Evolutionary conservation across 2,888 invertebrate species (phyloP).

Genomic region (Eurytoma adleriae): DNA sequence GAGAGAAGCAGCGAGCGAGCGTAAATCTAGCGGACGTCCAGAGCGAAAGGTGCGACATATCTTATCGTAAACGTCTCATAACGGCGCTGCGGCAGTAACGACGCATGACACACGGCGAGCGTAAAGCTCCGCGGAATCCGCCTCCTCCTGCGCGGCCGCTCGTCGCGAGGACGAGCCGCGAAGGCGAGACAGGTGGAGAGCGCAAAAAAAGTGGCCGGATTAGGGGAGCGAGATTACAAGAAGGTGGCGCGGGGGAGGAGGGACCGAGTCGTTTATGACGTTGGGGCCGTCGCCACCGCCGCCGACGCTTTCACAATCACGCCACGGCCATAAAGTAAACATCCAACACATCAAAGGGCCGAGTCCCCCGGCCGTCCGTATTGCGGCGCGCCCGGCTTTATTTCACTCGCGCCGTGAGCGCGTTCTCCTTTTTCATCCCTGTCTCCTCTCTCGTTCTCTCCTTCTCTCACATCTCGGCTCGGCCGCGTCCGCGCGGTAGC

Average conservation of each 20-base stretch:
- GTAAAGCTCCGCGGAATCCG: slow-evolving; percentile 61
- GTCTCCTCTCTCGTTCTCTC: slow-evolving; percentile 48
- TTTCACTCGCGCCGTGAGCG: slow-evolving; percentile 12
- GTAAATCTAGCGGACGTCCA: slow-evolving; percentile 69
- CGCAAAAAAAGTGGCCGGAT: slow-evolving; percentile 17
- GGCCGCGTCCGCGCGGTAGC: neutral
- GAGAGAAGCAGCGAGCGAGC: slow-evolving; percentile 6
- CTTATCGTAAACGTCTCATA: slow-evolving; percentile 75
- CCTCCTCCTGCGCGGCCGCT: neutral
- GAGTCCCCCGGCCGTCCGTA: slow-evolving; percentile 40
- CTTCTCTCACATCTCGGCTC: slow-evolving; percentile 34
- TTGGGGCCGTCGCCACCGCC: slow-evolving; percentile 58
- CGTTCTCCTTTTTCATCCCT: slow-evolving; percentile 13
- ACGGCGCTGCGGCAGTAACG: slow-evolving; percentile 70
- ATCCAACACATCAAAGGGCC: slow-evolving; percentile 65
- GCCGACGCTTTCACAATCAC: slow-evolving; percentile 65
- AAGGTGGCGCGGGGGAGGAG: slow-evolving; percentile 1
- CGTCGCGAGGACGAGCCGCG: slow-evolving; percentile 38
- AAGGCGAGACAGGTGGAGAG: slow-evolving; percentile 14
- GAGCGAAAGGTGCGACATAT: slow-evolving; percentile 71
- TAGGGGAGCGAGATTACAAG: slow-evolving; percentile 34
- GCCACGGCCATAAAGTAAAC: slow-evolving; percentile 67
- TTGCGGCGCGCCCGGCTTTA: slow-evolving; percentile 26
- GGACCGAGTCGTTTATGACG: slow-evolving; percentile 62
- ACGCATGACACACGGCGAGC: slow-evolving; percentile 72